Conservation (phyloP, 2,797 vertebrate genomes). For the Meriones psammophilus region DNA sequence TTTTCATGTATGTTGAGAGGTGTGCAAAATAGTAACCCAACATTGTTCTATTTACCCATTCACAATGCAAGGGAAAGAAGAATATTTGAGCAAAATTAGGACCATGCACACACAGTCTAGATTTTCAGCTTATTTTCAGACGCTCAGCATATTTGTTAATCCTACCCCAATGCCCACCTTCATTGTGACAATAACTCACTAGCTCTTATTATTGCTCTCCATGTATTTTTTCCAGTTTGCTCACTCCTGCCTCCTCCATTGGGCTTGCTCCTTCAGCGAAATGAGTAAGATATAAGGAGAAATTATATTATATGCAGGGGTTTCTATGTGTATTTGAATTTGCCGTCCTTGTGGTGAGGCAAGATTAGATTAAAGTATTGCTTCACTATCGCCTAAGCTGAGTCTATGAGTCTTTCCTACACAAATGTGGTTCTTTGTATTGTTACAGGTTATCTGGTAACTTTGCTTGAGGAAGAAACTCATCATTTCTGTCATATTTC, state of each 20-base stretch:
- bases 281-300: conserved; percentile 4
- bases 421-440: conserved; percentile 50
- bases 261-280: not conserved
- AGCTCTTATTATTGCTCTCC: not conserved
- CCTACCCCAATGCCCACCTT: not conserved
- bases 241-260: not conserved
- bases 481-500: conserved; percentile 41
- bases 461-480: conserved; percentile 54
- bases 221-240: not conserved
- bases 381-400: not conserved
- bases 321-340: conserved; percentile 54
- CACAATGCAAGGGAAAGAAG: not conserved
- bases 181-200: not conserved
- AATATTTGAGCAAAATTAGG: conserved; percentile 18
- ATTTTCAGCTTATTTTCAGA: conserved; percentile 32
- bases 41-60: not conserved
- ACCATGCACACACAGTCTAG: not conserved
- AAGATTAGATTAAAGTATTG: not conserved
- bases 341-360: not conserved
- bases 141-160: not conserved
- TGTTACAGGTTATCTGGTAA: conserved; percentile 32
- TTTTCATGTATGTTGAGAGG: not conserved
- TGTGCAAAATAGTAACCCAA: not conserved
- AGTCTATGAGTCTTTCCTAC: conserved; percentile 42
- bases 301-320: conserved; percentile 20